A percentile compares a stretch with the other conserved stretches of the same genome.
phyloP scores from a whole-genome alignment of 2,113 vertebrate genomes.

The Penelope pileata region DNA sequence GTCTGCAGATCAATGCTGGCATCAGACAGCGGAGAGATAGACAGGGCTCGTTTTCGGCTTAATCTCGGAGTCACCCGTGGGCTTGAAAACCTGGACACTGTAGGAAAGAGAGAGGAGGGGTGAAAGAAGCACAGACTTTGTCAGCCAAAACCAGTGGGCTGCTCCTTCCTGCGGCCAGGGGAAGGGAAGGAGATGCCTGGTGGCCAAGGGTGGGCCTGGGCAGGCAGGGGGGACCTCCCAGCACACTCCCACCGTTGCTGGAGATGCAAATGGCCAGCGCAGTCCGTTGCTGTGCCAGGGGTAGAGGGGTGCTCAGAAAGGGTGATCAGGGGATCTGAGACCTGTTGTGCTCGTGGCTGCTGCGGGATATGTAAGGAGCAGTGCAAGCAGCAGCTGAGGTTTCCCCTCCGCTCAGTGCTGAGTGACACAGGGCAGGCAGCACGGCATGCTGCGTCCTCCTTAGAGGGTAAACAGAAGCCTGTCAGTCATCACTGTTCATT shows the following conservation, averaged over 20 bases:
- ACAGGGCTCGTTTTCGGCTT: slow-evolving; percentile 93
- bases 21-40: slow-evolving; percentile 95
- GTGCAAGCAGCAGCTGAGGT: not conserved
- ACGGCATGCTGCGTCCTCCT: not conserved
- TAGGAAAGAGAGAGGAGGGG: not conserved
- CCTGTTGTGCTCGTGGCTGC: not conserved
- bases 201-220: not conserved
- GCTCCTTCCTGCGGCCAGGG: not conserved
- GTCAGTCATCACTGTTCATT: not conserved
- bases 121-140: not conserved
- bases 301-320: not conserved
- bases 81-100: slow-evolving; percentile 95
- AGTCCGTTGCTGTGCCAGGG: not conserved
- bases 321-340: not conserved
- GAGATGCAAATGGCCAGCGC: not conserved
- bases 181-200: not conserved
- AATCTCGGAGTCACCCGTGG: slow-evolving; percentile 91
- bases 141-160: not conserved
- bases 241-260: not conserved
- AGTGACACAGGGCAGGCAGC: not conserved
- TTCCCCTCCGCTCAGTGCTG: not conserved
- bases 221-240: not conserved
- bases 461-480: not conserved
- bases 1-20: slow-evolving; percentile 98
- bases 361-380: not conserved